phyloP scores from a whole-genome alignment of 2,113 vertebrate species.

The Hippopotamus amphibius region DNA sequence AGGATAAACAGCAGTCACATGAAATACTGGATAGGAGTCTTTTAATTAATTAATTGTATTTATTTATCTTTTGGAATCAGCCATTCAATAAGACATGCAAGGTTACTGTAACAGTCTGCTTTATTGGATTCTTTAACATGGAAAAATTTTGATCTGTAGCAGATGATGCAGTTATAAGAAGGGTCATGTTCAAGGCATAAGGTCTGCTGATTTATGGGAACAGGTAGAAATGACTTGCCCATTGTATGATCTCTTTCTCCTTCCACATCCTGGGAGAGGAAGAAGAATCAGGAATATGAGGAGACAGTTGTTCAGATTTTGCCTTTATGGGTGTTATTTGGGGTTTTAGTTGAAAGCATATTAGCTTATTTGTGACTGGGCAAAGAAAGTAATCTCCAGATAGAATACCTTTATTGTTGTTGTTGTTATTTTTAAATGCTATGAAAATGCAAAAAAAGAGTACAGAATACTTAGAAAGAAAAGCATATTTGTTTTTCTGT shows the following conservation, averaged over 20 bases:
- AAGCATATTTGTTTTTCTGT: neutral
- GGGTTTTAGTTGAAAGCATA: neutral
- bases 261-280: neutral
- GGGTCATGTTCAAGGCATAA: neutral
- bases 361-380: neutral
- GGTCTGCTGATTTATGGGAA: slow-evolving; percentile 56
- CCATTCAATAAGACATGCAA: slow-evolving; percentile 18
- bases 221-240: slow-evolving; percentile 11
- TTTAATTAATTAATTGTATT: slow-evolving; percentile 71
- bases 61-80: slow-evolving; percentile 56
- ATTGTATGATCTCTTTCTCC: neutral
- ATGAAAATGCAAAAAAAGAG: neutral
- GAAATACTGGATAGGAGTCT: slow-evolving; percentile 66
- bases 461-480: neutral
- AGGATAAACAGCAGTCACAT: slow-evolving; percentile 69
- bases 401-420: neutral
- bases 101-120: slow-evolving; percentile 49
- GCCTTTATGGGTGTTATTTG: neutral
- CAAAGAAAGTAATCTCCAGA: neutral
- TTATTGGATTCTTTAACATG: slow-evolving; percentile 17
- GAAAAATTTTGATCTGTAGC: slow-evolving; percentile 6
- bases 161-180: neutral
- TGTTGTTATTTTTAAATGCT: neutral
- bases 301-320: neutral
- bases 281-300: neutral